A percentile compares a stretch with the other conserved stretches of the same genome.
These are phyloP conservation scores for Gortyna flavago DNA, from an alignment of 2,888 invertebrate species.

Conservation along the genomic window DNA sequence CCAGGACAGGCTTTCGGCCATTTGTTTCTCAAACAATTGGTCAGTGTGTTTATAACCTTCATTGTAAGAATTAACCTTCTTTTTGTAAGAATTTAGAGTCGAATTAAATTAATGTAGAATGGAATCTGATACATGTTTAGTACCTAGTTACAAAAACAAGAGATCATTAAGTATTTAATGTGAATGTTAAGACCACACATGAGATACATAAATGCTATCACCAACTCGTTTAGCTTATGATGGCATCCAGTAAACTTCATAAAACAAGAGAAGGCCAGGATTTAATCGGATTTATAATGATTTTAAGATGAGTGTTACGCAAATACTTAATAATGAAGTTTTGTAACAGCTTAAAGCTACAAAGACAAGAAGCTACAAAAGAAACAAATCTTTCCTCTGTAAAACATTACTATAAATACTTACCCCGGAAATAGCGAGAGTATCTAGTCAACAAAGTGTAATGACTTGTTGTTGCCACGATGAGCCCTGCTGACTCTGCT, in stretches of 20 bases:
- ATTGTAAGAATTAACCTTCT: neutral
- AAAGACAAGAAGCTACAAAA: neutral
- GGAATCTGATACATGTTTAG: neutral
- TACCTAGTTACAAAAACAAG: neutral
- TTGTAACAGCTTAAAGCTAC: neutral
- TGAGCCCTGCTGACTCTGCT: slow-evolving; percentile 4
- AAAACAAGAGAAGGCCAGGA: neutral
- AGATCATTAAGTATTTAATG: neutral
- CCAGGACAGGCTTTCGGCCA: slow-evolving; percentile 1
- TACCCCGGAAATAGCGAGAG: slow-evolving; percentile 31
- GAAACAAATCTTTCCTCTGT: neutral
- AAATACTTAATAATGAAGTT: neutral
- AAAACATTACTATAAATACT: neutral
- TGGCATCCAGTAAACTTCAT: neutral
- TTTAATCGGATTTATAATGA: neutral
- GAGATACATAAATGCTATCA: neutral
- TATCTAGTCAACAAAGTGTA: slow-evolving; percentile 45
- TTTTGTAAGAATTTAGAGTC: slow-evolving; percentile 11
- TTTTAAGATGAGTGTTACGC: neutral
- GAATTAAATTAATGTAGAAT: neutral
- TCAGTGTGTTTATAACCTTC: slow-evolving; percentile 48
- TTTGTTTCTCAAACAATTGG: slow-evolving; percentile 52
- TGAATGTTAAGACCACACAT: neutral
- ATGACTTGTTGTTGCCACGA: slow-evolving; percentile 2
- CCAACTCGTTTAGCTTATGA: no score